These are phyloP conservation scores for Sapajus apella DNA, from an alignment of 2,113 vertebrate genomes.

Conservation along the genomic window DNA sequence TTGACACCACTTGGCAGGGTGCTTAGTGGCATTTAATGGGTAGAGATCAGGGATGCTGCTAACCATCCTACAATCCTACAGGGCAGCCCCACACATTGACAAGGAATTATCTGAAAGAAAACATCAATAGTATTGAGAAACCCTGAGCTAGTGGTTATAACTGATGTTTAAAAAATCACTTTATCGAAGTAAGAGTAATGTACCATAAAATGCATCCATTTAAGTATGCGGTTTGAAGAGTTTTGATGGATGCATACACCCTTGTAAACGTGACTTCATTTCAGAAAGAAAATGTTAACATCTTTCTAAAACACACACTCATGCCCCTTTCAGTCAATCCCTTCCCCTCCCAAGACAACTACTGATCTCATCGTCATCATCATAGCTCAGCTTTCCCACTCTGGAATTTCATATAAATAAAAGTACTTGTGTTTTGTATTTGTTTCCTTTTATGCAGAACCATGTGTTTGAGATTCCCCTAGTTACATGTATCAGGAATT, in stretches of 20 bases:
- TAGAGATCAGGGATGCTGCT: neutral
- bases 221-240: neutral
- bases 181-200: neutral
- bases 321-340: neutral
- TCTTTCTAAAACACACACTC: neutral
- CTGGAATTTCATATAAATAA: neutral
- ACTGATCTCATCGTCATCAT: accelerated
- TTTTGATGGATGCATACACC: accelerated
- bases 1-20: accelerated
- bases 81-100: too few species aligned
- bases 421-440: neutral
- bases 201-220: neutral
- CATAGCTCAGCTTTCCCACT: neutral
- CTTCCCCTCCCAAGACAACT: neutral
- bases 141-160: neutral
- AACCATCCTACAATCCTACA: accelerated
- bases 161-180: neutral
- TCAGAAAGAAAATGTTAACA: neutral
- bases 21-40: neutral
- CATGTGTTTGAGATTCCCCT: neutral
- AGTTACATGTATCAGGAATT: neutral
- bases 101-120: neutral
- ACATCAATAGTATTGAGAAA: neutral
- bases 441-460: neutral
- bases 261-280: neutral